Evolutionary conservation across 2,888 invertebrate species (phyloP).

Genomic region (Sphecodes monilicornis): DNA sequence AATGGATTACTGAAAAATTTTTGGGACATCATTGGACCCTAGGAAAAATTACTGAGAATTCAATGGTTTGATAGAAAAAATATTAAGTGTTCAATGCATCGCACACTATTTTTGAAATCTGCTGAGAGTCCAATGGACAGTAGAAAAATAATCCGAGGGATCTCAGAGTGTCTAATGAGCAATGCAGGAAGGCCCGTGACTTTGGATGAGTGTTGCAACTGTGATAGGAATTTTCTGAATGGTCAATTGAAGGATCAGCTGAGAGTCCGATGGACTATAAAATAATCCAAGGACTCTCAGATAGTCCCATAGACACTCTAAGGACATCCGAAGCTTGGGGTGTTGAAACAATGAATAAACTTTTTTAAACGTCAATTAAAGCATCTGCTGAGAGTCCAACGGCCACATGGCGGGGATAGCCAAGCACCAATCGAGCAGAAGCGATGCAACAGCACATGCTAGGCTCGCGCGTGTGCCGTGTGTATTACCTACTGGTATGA

Average conservation of each 20-base stretch:
- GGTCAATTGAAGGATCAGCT: too few species aligned
- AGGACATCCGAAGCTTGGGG: not conserved
- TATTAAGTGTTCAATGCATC: too few species aligned
- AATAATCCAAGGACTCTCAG: not conserved
- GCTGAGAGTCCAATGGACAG: not conserved
- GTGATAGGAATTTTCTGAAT: too few species aligned
- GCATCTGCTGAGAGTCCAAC: not conserved
- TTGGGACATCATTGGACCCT: too few species aligned
- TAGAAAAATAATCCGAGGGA: too few species aligned
- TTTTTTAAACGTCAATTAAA: not conserved
- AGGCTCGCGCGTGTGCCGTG: slow-evolving; percentile 16
- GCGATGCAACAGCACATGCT: slow-evolving; percentile 25
- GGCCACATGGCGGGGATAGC: too few species aligned
- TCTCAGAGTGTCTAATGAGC: too few species aligned
- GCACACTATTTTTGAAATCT: not conserved
- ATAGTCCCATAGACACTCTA: not conserved
- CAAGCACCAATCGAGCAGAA: not conserved
- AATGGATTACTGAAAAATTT: not conserved
- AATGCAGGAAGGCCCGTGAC: too few species aligned
- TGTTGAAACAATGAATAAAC: not conserved
- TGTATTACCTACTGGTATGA: slow-evolving; percentile 56
- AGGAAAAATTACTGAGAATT: not conserved
- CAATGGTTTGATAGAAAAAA: not conserved
- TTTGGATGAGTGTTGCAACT: too few species aligned
- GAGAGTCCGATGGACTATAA: too few species aligned